Percentiles rank a stretch among this genome's conserved stretches.
phyloP scores from a whole-genome alignment of 30 jellyfish, hydroid and myxozoan genomes.

The Chrysaora quinquecirrha region DNA sequence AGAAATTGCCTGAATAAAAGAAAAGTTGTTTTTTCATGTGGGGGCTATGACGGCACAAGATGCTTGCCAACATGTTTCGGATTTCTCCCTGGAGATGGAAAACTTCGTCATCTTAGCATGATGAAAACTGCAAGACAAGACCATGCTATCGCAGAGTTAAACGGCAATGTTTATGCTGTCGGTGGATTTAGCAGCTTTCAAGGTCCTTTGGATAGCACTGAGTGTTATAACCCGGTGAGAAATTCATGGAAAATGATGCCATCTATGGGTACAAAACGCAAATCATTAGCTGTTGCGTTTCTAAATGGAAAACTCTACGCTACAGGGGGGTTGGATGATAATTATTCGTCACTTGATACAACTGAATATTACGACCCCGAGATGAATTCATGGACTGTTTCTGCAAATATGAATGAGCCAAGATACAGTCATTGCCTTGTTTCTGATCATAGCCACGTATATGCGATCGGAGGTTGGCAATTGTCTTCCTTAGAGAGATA shows the following conservation, averaged over 20 bases:
- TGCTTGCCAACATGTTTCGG: conserved; percentile 86
- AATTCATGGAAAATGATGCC: conserved; percentile 72
- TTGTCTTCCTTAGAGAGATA: conserved; percentile 71
- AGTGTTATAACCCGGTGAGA: conserved; percentile 73
- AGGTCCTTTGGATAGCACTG: conserved; percentile 85
- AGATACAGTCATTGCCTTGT: conserved; percentile 91
- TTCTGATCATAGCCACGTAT: conserved; percentile 54
- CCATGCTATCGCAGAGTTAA: conserved; percentile 73
- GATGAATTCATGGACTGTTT: conserved; percentile 42
- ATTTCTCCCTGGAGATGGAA: conserved; percentile 28
- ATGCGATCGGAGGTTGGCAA: conserved; percentile 97
- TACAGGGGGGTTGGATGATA: conserved; percentile 93
- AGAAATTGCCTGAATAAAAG: conserved; percentile 78
- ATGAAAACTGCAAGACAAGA: conserved; percentile 92
- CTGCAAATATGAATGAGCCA: conserved; percentile 75
- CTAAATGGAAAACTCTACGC: conserved; percentile 77
- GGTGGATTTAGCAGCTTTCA: conserved; percentile 92
- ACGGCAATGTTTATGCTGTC: conserved; percentile 66
- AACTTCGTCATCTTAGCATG: conserved; percentile 43
- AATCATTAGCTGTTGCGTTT: conserved; percentile 80
- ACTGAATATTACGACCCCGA: conserved; percentile 75
- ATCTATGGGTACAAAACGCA: conserved; percentile 80
- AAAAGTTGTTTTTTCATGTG: conserved; percentile 75
- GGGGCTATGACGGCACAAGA: conserved; percentile 93
- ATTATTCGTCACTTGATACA: conserved; percentile 62